Base-by-base conservation (phyloP, 2,113 vertebrate species). In the Scytalopus superciliaris region DNA sequence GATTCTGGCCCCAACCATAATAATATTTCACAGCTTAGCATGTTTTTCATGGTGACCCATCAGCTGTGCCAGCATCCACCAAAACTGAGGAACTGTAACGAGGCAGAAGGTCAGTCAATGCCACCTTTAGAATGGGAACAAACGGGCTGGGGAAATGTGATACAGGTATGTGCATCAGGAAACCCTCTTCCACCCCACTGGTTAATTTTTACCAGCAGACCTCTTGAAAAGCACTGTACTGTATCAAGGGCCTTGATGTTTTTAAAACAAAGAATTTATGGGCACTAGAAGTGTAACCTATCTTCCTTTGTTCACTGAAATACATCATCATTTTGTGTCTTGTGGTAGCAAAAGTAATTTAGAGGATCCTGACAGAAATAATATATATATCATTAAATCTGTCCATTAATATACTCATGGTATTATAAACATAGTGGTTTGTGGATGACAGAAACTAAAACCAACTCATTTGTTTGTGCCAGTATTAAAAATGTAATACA, bases 261-360 rank as follows among this genome's bases (percentile, higher is more conserved):
- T 97, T 97, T 97, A 97, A 94, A 97, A 97, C 96, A 97, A 97
- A 97, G 94, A 96, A 97, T 97, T 97, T 97, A 97, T 95, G 82
- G 55, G 83, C 89, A 74, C 62, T 88, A 42, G 89, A 95, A 89
- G 50, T 79, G 59, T 77, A 95, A 94, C 92, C 89, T 89, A 89
- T 87, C 93, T 97, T 94, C 92, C 79, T 97, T 95, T 96, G 95
- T 97, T 96, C 83, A 30, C 73, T 91, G 96, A 96, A 96, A 97
- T 96, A 95, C 93, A 97, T 97, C 96, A 96, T 96, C 87, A 96
- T 97, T 97, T 96, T 92, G 93, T 95, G 91, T 66, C 85, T 94
- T 77, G 79, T 90, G 83, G 89, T 90, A 95, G 92, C 92, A 97
- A 95, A 97, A 96, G 93, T 96, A 97, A 97, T 97, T 97, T 95